A percentile compares a stretch with the other conserved stretches of the same genome.
phyloP scores from a whole-genome alignment of 1,140 invertebrate genomes.

The Plutomurus gul region DNA sequence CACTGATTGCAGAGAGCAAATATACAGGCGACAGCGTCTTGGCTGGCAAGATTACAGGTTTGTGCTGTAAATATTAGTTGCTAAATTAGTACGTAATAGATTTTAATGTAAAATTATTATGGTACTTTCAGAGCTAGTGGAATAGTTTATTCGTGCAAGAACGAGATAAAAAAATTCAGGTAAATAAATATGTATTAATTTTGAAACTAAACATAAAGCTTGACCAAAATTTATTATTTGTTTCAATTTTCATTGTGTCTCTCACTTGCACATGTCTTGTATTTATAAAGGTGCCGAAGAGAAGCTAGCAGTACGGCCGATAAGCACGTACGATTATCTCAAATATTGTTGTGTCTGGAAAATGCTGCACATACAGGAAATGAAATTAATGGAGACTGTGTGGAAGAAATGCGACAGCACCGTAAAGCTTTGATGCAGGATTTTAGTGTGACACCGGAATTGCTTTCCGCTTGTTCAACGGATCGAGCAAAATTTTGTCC shows the following conservation, averaged over 20 bases:
- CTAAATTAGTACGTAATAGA: neutral
- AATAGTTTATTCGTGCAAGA: conserved; percentile 82
- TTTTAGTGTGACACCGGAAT: conserved; percentile 87
- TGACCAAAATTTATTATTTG: neutral
- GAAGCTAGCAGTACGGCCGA: conserved; percentile 75
- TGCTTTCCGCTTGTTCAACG: conserved; percentile 83
- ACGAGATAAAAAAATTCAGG: conserved; percentile 83
- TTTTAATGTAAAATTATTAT: neutral
- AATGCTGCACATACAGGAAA: conserved; percentile 72
- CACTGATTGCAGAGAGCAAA: conserved; percentile 76
- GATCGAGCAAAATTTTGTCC: conserved; percentile 79
- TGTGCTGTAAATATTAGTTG: neutral
- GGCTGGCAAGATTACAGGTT: conserved; percentile 83
- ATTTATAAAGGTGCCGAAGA: conserved; percentile 64
- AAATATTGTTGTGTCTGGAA: conserved; percentile 92
- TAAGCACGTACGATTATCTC: conserved; percentile 81
- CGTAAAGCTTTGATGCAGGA: conserved; percentile 89
- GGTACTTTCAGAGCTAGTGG: conserved; percentile 65
- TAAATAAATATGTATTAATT: conserved; percentile 12
- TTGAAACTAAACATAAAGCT: neutral
- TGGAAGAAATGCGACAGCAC: conserved; percentile 84
- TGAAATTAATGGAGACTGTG: conserved; percentile 46
- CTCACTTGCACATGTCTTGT: neutral
- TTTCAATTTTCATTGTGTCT: neutral
- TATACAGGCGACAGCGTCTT: conserved; percentile 81